Base-by-base conservation (phyloP, 2,797 vertebrate species). In the Coccyzus lansbergi region DNA sequence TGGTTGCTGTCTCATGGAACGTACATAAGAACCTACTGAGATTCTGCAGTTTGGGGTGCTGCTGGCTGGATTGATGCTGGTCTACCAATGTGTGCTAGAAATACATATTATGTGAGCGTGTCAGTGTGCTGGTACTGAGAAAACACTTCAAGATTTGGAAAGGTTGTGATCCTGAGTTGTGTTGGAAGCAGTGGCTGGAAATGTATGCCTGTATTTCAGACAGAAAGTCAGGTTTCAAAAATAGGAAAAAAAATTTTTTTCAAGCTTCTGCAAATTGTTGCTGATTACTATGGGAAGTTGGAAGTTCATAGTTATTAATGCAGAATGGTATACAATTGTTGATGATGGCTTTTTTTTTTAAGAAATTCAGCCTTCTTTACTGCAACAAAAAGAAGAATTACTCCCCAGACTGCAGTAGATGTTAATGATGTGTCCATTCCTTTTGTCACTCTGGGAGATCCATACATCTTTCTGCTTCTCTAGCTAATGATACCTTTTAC, bases 291-390 rank as follows among this genome's bases (percentile, higher is more conserved):
- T 18, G 25, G 58, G 58, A 94, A 86, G 34, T 68, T 86, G 58
- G 58, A 94, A 86, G 34, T 68, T 86, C 69, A 82, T 21, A 33
- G 34, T 31, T 55, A 58, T 44, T 55, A 68, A 51, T 69, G 38
- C 4, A 86, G 55, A 69, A 79, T 44, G 5, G 55, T 51, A 48
- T 8, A 7, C 19, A 84, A 7, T 48, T 55, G 48, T 65, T 72
- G 24, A 90, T 68, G 53, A 38, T n/a, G 72, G 42, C 0, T 9
- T 67, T 92, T 38, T 38, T 38, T 38, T 38, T 92, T 88, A 56
- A 56, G 48, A 75, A 95, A 92, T 84, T 84, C 48, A 70, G 67
- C 44, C 42, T 69, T 90, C 65, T 76, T 82, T 86, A 72, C 63
- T 70, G 48, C 28, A 83, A 79, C 33, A 86, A 59, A 90, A 77